These are phyloP conservation scores for Atractosteus spatula DNA, from an alignment of 2,113 vertebrate species.

Conservation along the genomic window DNA sequence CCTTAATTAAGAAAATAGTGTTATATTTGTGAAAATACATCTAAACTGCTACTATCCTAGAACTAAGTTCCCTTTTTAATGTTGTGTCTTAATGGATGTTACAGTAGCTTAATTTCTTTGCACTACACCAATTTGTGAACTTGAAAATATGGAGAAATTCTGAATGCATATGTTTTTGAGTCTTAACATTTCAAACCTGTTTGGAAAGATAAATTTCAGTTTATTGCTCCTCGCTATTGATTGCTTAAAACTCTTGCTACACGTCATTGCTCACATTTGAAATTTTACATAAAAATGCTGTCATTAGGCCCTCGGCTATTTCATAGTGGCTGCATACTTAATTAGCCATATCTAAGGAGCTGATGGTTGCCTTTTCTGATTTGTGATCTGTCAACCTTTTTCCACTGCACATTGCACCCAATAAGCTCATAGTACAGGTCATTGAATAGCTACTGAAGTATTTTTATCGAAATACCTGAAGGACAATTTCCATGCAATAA, in stretches of 20 bases:
- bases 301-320: slow-evolving; percentile 45
- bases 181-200: neutral
- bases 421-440: slow-evolving; percentile 51
- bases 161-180: neutral
- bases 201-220: neutral
- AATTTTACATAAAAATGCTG: slow-evolving; percentile 40
- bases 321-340: slow-evolving; percentile 59
- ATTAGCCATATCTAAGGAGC: slow-evolving; percentile 60
- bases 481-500: slow-evolving; percentile 43
- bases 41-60: too few species aligned
- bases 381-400: slow-evolving; percentile 52
- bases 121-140: too few species aligned
- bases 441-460: slow-evolving; percentile 50
- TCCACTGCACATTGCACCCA: slow-evolving; percentile 30
- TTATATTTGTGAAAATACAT: too few species aligned
- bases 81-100: too few species aligned
- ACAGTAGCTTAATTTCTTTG: too few species aligned
- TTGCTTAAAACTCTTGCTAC: slow-evolving; percentile 44
- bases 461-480: slow-evolving; percentile 48
- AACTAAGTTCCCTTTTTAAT: too few species aligned
- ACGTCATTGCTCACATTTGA: slow-evolving; percentile 55
- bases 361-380: slow-evolving; percentile 50
- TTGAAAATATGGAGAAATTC: too few species aligned
- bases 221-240: slow-evolving; percentile 44
- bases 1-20: too few species aligned